Evolutionary conservation across 2,113 vertebrate species (phyloP).

Genomic region (Colistium nudipinnis): DNA sequence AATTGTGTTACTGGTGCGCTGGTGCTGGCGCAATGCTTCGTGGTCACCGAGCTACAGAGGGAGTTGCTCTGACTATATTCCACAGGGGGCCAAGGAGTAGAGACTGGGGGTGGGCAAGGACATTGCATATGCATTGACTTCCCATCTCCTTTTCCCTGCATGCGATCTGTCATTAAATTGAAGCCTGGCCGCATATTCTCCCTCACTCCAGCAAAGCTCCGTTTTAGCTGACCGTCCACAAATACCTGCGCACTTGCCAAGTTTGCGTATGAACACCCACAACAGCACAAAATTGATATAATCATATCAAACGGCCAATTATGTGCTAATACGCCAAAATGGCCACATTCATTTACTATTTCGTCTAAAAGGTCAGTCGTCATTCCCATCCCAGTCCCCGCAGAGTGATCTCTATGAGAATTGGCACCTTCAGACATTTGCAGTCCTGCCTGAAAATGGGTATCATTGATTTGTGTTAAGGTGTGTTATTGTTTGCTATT

Average conservation of each 20-base stretch:
- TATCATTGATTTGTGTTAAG: slow-evolving; percentile 31
- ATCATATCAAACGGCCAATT: slow-evolving; percentile 39
- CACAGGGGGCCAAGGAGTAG: slow-evolving; percentile 9
- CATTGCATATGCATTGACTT: slow-evolving; percentile 17
- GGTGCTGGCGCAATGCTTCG: slow-evolving; percentile 51
- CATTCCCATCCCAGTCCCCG: slow-evolving; percentile 16
- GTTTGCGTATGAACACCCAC: slow-evolving; percentile 12
- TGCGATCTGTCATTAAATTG: slow-evolving; percentile 67
- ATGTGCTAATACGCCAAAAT: slow-evolving; percentile 30
- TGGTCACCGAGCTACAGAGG: slow-evolving; percentile 26
- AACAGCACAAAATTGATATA: slow-evolving; percentile 22
- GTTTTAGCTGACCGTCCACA: neutral
- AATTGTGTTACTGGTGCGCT: slow-evolving; percentile 50
- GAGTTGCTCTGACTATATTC: slow-evolving; percentile 28
- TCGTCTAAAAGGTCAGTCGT: slow-evolving; percentile 50
- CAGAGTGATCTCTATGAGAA: slow-evolving; percentile 26
- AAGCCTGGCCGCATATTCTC: slow-evolving; percentile 65
- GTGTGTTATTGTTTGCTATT: slow-evolving; percentile 25
- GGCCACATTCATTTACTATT: slow-evolving; percentile 18
- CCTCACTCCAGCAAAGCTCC: slow-evolving; percentile 19
- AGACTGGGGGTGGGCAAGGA: slow-evolving; percentile 15
- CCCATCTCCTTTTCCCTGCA: slow-evolving; percentile 43
- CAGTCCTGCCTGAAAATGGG: slow-evolving; percentile 30
- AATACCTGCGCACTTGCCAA: neutral
- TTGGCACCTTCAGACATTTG: slow-evolving; percentile 33